A percentile compares a stretch with the other conserved stretches of the same genome.
phyloP scores from a whole-genome alignment of 2,797 vertebrate genomes.

The Liparis tanakae region DNA sequence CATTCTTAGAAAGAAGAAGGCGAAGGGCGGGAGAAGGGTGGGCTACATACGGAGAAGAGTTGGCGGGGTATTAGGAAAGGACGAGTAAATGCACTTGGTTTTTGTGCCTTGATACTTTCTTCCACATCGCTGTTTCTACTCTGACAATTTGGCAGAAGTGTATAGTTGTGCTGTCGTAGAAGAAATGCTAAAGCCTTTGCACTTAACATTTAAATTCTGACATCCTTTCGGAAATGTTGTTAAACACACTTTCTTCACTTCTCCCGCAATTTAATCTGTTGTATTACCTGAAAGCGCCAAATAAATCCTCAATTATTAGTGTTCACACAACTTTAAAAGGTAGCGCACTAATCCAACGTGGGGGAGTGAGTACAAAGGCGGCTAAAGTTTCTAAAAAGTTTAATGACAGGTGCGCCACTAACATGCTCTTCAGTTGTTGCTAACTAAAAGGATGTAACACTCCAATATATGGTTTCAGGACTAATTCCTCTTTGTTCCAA shows the following conservation, averaged over 20 bases:
- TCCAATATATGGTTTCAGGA: not conserved
- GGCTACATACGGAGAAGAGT: constrained; percentile 4
- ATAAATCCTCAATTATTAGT: constrained; percentile 8
- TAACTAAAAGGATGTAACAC: not conserved
- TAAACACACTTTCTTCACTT: not conserved
- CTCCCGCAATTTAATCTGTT: constrained; percentile 18
- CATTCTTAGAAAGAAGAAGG: constrained; percentile 21
- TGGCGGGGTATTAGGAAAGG: not conserved
- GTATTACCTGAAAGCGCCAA: constrained; percentile 20
- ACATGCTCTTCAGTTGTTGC: not conserved
- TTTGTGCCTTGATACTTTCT: constrained; percentile 2
- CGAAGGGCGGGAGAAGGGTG: constrained; percentile 8
- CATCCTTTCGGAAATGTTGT: constrained; percentile 31
- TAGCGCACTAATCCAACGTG: constrained; percentile 9
- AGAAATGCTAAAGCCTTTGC: constrained; percentile 36
- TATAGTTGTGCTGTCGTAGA: constrained; percentile 44
- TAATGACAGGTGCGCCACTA: not conserved
- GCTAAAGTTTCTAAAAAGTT: not conserved
- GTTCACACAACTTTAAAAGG: not conserved
- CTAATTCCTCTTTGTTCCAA: not conserved
- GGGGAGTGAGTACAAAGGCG: not conserved
- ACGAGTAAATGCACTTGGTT: constrained; percentile 7
- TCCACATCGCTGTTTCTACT: constrained; percentile 11
- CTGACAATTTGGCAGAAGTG: constrained; percentile 52
- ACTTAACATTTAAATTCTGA: constrained; percentile 52